phyloP scores from a whole-genome alignment of 2,113 vertebrate genomes.

The Rafetus swinhoei region DNA sequence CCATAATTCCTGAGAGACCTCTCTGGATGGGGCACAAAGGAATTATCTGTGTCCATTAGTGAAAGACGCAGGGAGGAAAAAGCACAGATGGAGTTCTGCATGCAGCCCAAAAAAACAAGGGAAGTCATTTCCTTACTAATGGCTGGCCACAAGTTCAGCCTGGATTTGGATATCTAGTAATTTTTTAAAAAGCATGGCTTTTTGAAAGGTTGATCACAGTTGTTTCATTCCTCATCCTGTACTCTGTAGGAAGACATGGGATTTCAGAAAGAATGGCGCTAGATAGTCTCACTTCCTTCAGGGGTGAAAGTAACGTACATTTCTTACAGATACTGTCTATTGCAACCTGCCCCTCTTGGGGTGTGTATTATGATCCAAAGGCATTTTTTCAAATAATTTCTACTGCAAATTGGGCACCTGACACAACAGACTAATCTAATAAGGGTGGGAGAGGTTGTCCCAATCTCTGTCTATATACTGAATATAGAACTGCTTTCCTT shows the following conservation, averaged over 20 bases:
- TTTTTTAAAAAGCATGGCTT: not conserved
- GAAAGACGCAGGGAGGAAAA: not conserved
- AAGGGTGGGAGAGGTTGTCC: no score
- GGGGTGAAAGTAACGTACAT: no score
- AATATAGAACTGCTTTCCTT: no score
- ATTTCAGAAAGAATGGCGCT: not conserved
- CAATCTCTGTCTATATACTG: no score
- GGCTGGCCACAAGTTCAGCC: not conserved
- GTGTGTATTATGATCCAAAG: no score
- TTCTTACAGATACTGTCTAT: no score
- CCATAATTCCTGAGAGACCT: not conserved
- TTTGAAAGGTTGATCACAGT: not conserved
- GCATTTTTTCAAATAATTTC: no score
- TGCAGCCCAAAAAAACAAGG: not conserved
- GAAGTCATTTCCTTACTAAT: not conserved
- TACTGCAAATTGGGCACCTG: no score
- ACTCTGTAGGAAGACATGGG: not conserved
- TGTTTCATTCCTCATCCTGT: not conserved
- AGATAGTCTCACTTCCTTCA: not conserved
- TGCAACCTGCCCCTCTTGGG: no score
- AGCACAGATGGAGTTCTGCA: not conserved
- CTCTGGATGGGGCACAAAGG: not conserved
- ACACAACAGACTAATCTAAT: no score
- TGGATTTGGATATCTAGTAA: not conserved
- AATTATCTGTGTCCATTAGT: not conserved